phyloP scores from a whole-genome alignment of 2,113 vertebrate genomes.

The Taurulus bubalis region DNA sequence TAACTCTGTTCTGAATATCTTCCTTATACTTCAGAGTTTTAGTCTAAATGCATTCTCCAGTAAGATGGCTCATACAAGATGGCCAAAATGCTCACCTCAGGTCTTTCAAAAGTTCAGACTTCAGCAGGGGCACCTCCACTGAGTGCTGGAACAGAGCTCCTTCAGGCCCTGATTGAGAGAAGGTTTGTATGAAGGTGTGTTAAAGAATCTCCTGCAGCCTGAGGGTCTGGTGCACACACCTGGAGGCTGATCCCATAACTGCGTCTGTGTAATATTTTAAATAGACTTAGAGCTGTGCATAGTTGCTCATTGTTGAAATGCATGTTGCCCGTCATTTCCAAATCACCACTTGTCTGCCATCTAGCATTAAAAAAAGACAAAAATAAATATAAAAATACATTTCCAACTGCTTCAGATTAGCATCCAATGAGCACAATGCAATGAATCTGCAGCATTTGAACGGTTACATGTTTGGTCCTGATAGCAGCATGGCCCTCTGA shows the following conservation, averaged over 20 bases:
- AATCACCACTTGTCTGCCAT: background rate
- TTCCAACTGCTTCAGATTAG: background rate
- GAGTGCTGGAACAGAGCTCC: slow-evolving; percentile 97
- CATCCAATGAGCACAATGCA: background rate
- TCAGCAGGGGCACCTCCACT: slow-evolving; percentile 91
- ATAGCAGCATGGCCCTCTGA: background rate
- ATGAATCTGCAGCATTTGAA: background rate
- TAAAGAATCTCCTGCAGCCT: background rate
- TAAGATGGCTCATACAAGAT: background rate
- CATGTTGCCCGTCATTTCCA: background rate
- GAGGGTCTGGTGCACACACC: background rate
- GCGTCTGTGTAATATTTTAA: background rate
- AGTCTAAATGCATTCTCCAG: background rate
- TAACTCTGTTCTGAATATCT: background rate
- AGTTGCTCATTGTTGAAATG: background rate
- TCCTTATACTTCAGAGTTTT: background rate
- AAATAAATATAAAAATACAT: background rate
- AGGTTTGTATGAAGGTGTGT: background rate
- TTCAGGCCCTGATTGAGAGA: slow-evolving; percentile 87
- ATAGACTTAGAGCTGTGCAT: background rate
- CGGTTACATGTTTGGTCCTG: background rate
- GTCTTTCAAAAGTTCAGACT: slow-evolving; percentile 88
- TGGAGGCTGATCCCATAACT: background rate
- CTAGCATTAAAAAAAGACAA: background rate
- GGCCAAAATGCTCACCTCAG: slow-evolving; percentile 85